Evolutionary conservation across 1,140 invertebrate species (phyloP), one percentile per base, ranked within the genome.

Genomic region (Microplitis demolitor): DNA sequence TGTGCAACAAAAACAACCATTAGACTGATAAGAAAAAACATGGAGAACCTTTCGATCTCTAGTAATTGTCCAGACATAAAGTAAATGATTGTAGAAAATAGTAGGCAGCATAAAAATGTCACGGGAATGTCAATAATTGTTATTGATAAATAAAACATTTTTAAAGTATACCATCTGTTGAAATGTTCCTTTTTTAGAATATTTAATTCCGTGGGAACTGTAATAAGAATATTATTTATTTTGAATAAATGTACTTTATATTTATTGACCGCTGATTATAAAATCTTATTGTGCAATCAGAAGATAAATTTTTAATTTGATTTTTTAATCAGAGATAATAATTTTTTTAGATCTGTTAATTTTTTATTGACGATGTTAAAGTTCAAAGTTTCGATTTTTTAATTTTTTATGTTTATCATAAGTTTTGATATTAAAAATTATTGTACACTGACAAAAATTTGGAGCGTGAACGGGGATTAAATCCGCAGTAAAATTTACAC

Each of bases 141-240:
- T 63, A 96, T 92, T 9, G 96, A 94, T 35, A 92, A 88, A 80
- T 97, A 98, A 80, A 96, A 98, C 4, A 95, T 92, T 82, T 96
- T 97, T 4, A 98, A 87, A 8, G 96, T 98, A 88, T 98, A 98
- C 97, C 97, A 98, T 83, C 96, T 91, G 84, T 98, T 98, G 73
- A 98, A 95, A 81, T 98, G 96, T 85, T 98, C 97, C 81, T 97
- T 95, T 16, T 93, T 90, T 77, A 98, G 89, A 70, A 97, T 96
- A 5, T 89, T 91, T 92, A 97, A 96, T 88, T 98, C 96, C 71
- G 91, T 90, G 0, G 97, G 96, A 87, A 98, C 95, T 97, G 89
- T n/a, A 90, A 91, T 72, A 71, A 54, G 2, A 53, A 69, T 14
- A 35, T 3, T 71, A 77, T 69, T 31, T 45, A 14, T 51, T 62